Evolutionary conservation across 2,888 invertebrate genomes (phyloP).

Genomic region (Drosophila acutilabella): DNA sequence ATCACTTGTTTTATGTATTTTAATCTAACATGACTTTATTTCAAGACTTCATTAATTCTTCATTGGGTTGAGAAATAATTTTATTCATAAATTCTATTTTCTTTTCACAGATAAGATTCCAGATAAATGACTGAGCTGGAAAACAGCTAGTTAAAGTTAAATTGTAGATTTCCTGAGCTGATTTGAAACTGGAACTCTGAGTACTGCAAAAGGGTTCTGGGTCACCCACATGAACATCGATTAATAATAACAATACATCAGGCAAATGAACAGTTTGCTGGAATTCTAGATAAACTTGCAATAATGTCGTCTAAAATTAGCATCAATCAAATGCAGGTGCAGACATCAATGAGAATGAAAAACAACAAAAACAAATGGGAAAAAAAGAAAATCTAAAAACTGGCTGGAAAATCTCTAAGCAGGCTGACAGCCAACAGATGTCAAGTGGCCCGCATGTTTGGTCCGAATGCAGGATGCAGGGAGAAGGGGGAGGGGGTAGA

Average conservation of each 20-base stretch:
- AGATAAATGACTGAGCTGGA: constrained; percentile 25
- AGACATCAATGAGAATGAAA: constrained; percentile 32
- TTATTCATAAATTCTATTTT: too few relatives aligned
- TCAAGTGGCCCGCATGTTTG: constrained; percentile 77
- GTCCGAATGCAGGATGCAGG: constrained; percentile 17
- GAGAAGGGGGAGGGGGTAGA: constrained; percentile 14
- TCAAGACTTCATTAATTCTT: too few relatives aligned
- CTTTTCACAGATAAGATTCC: not conserved
- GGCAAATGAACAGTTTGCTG: constrained; percentile 42
- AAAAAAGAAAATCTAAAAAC: constrained; percentile 12
- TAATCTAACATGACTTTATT: too few relatives aligned
- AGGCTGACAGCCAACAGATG: constrained; percentile 68
- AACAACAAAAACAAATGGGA: not conserved
- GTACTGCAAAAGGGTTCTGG: constrained; percentile 20
- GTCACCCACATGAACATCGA: constrained; percentile 66
- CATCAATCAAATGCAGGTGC: constrained; percentile 80
- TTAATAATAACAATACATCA: constrained; percentile 57
- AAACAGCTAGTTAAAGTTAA: constrained; percentile 15
- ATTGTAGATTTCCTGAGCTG: constrained; percentile 23
- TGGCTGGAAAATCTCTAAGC: constrained; percentile 52
- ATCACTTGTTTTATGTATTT: constrained; percentile 23
- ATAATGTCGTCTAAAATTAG: constrained; percentile 76
- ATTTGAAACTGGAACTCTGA: constrained; percentile 11
- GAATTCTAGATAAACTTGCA: constrained; percentile 63
- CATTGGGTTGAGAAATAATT: too few relatives aligned